phyloP scores from a whole-genome alignment of 2,113 vertebrate species.

The Psophia crepitans region DNA sequence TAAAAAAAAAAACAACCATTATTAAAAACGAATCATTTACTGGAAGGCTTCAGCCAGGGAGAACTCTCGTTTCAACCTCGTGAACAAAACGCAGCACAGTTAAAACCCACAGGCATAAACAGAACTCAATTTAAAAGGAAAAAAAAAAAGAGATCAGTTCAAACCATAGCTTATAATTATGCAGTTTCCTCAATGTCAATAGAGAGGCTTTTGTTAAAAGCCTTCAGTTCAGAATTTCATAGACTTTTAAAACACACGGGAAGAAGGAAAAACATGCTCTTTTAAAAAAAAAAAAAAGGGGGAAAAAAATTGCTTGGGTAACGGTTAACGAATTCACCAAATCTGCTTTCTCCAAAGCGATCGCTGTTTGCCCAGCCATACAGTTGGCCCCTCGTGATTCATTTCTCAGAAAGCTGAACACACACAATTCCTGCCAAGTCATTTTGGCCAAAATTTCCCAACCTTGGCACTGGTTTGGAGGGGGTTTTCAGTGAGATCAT shows the following conservation, averaged over 20 bases:
- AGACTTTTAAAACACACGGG: neutral
- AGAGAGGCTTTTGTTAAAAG: constrained; percentile 18
- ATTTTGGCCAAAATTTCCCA: neutral
- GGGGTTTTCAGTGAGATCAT: neutral
- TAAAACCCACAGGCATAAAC: constrained; percentile 19
- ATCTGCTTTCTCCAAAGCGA: neutral
- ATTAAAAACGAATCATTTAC: constrained; percentile 53
- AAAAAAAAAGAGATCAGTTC: neutral
- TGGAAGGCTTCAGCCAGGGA: constrained; percentile 3
- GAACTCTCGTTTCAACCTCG: neutral
- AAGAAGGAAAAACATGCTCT: neutral
- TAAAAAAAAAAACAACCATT: constrained; percentile 54
- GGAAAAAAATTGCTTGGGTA: neutral
- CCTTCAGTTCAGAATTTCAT: neutral
- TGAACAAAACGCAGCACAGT: constrained; percentile 20
- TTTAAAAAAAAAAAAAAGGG: neutral
- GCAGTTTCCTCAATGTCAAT: constrained; percentile 45
- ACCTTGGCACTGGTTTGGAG: neutral
- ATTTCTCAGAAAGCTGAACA: neutral
- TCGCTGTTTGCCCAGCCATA: neutral
- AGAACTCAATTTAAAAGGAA: neutral
- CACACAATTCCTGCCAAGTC: neutral
- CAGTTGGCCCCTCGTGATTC: neutral
- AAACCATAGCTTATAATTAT: constrained; percentile 57
- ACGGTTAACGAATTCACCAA: neutral